Evolutionary conservation across 1,140 invertebrate genomes (phyloP).

Genomic region (Chionoecetes opilio): DNA sequence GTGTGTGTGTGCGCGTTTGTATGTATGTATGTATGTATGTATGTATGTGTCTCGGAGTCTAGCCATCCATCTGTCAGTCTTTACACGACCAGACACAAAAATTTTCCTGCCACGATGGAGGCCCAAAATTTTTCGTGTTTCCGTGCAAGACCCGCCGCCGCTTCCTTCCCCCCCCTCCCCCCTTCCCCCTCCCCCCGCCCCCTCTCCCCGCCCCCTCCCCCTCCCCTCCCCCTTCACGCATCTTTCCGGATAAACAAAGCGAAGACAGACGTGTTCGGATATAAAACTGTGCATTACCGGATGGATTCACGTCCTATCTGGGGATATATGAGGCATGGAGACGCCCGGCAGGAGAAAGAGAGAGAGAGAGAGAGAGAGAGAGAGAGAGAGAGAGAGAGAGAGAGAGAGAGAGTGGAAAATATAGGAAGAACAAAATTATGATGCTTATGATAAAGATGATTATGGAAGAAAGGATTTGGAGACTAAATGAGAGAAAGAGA

Average conservation of each 20-base stretch:
- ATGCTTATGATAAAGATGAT: background rate
- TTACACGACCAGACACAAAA: background rate
- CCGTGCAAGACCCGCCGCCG: background rate
- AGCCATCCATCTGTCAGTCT: conserved; percentile 25
- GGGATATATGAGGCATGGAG: conserved; percentile 16
- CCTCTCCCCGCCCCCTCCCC: background rate
- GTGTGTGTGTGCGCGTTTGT: background rate
- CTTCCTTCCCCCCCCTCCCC: background rate
- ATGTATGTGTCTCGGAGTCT: background rate
- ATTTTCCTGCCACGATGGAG: background rate
- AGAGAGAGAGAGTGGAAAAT: too few species aligned
- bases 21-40: background rate
- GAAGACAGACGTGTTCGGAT: conserved; percentile 18
- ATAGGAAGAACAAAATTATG: too few species aligned
- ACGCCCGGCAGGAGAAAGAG: background rate
- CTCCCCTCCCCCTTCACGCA: background rate
- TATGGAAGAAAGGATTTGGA: too few species aligned
- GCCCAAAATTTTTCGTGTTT: background rate
- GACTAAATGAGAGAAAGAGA: too few species aligned
- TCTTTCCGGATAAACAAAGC: background rate
- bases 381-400: background rate
- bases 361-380: too few species aligned
- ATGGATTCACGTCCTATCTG: conserved; percentile 28
- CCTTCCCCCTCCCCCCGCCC: background rate
- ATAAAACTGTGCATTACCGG: conserved; percentile 20